Percentiles rank a stretch among this genome's conserved stretches.
phyloP scores from a whole-genome alignment of 1,140 invertebrate species.

The Bombus sibiricus region DNA sequence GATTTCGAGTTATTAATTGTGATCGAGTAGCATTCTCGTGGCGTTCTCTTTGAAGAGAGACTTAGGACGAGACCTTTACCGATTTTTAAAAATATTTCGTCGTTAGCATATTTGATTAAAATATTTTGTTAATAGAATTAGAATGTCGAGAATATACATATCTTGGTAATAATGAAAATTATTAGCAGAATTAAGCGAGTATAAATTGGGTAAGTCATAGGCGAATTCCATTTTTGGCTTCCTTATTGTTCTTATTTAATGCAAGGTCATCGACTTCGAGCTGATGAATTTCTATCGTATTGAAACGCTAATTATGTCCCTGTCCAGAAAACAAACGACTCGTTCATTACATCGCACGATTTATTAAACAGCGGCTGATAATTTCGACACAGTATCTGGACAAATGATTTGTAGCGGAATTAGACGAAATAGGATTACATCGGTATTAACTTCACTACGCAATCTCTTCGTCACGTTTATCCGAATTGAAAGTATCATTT shows the following conservation, averaged over 20 bases:
- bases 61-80: too few relatives aligned
- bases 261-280: background rate
- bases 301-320: background rate
- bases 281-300: background rate
- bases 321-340: background rate
- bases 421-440: slow-evolving; percentile 19
- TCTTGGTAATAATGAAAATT: background rate
- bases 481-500: slow-evolving; percentile 1
- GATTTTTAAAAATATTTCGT: too few relatives aligned
- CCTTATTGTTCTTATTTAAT: background rate
- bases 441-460: background rate
- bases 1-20: too few relatives aligned
- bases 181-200: background rate
- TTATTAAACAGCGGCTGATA: background rate
- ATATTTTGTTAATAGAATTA: too few relatives aligned
- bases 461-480: background rate
- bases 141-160: background rate
- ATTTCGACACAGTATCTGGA: background rate
- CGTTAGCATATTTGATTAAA: too few relatives aligned
- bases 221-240: too few relatives aligned
- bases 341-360: background rate
- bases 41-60: too few relatives aligned
- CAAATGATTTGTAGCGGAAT: background rate
- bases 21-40: too few relatives aligned
- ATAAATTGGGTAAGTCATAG: background rate